Evolutionary conservation across 2,888 invertebrate species (phyloP).

Genomic region (Acronicta psi): DNA sequence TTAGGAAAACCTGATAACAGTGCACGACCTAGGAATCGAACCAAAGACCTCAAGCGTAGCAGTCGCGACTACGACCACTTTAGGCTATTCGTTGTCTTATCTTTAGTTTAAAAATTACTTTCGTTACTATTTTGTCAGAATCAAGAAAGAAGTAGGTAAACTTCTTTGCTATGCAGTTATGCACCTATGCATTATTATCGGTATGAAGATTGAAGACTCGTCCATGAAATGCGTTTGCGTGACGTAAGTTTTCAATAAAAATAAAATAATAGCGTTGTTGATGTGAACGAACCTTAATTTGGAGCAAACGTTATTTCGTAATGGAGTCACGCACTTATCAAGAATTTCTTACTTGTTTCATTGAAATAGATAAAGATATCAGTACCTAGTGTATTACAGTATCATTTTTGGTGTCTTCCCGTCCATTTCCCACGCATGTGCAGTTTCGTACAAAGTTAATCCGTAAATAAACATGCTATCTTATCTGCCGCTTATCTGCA

Average conservation of each 20-base stretch:
- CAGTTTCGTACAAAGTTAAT: conserved; percentile 59
- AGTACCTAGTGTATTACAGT: conserved; percentile 1
- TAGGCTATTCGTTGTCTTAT: too few relatives aligned
- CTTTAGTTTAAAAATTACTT: too few relatives aligned
- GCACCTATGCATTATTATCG: background rate
- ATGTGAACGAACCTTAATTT: conserved; percentile 60
- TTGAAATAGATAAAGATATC: conserved; percentile 28
- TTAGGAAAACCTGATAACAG: too few relatives aligned
- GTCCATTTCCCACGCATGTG: conserved; percentile 33
- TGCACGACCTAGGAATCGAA: too few relatives aligned
- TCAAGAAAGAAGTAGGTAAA: too few relatives aligned
- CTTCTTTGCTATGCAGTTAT: too few relatives aligned
- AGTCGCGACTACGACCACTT: too few relatives aligned
- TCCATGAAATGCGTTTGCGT: conserved; percentile 22
- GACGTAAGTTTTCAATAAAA: conserved; percentile 13
- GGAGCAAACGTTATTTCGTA: conserved; percentile 51
- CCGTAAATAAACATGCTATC: conserved; percentile 76
- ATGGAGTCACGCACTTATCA: conserved; percentile 58
- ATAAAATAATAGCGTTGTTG: conserved; percentile 50
- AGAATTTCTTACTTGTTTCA: conserved; percentile 20
- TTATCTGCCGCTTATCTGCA: conserved; percentile 75
- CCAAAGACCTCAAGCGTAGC: too few relatives aligned
- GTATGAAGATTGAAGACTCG: background rate
- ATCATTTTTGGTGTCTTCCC: conserved; percentile 10
- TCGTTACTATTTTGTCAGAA: too few relatives aligned